These are phyloP conservation scores for Balaenoptera acutorostrata DNA, from an alignment of 2,113 vertebrate genomes.

Conservation along the genomic window DNA sequence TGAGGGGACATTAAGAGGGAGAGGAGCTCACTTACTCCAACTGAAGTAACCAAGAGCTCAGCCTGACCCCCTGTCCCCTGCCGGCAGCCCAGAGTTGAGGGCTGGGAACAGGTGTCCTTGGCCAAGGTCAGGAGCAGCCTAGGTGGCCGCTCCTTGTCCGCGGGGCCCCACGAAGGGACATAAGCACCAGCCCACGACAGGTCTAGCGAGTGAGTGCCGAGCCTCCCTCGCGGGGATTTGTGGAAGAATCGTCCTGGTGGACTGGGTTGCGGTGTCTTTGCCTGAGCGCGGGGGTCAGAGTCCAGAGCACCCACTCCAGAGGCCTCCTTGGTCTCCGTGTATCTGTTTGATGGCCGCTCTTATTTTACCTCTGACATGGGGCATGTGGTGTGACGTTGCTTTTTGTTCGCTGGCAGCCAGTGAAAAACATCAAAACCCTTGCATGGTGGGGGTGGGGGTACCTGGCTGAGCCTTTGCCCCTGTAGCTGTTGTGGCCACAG, in stretches of 20 bases:
- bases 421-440: neutral
- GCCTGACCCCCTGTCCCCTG: neutral
- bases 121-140: neutral
- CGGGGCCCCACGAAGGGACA: neutral
- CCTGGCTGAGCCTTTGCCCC: neutral
- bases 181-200: neutral
- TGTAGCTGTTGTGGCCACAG: neutral
- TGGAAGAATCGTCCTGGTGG: too few species aligned
- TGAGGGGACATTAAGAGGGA: neutral
- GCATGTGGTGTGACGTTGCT: neutral
- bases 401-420: neutral
- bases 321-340: neutral
- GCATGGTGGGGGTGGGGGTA: neutral
- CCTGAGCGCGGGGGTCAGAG: neutral
- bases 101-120: neutral
- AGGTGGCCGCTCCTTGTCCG: neutral
- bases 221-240: too few species aligned
- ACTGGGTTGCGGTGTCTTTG: neutral
- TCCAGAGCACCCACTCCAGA: neutral
- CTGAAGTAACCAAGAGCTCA: neutral
- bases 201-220: fast-evolving
- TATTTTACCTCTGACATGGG: neutral
- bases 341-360: neutral
- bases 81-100: neutral
- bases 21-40: neutral